A percentile compares a stretch with the other conserved stretches of the same genome.
These are phyloP conservation scores for Spilogale gracilis DNA, from an alignment of 2,113 vertebrate genomes.

Conservation along the genomic window DNA sequence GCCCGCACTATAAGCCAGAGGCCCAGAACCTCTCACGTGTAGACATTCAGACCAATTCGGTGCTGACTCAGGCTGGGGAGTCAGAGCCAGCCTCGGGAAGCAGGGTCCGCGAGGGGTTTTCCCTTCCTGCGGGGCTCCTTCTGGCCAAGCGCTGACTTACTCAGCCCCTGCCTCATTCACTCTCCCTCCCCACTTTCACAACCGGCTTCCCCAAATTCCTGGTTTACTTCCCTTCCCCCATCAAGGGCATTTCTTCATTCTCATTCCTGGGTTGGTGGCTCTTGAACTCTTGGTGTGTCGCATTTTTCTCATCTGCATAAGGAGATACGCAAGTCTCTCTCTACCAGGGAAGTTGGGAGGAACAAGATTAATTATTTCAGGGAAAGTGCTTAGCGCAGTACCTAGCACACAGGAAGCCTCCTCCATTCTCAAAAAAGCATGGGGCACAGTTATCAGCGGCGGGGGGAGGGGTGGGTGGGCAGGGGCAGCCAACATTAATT, in stretches of 20 bases:
- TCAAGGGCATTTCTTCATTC: constrained; percentile 66
- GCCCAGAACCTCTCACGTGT: background rate
- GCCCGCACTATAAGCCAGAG: background rate
- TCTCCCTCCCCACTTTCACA: constrained; percentile 73
- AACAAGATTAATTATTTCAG: constrained; percentile 9
- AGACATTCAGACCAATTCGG: constrained; percentile 3
- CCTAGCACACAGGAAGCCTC: background rate
- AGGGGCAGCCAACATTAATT: background rate
- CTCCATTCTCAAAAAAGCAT: constrained; percentile 1
- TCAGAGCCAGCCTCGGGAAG: constrained; percentile 46
- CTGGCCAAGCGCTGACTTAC: background rate
- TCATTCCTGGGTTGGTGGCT: constrained; percentile 54
- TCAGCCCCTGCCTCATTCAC: constrained; percentile 63
- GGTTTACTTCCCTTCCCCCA: background rate
- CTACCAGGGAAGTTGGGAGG: background rate
- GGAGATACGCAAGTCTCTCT: constrained; percentile 37
- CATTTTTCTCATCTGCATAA: constrained; percentile 18
- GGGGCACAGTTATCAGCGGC: background rate
- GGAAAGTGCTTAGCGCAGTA: background rate
- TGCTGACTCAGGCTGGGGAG: constrained; percentile 62
- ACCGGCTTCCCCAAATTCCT: constrained; percentile 46
- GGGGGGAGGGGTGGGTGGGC: background rate
- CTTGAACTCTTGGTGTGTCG: background rate
- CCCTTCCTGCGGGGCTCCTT: constrained; percentile 34
- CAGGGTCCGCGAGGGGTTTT: constrained; percentile 45